phyloP scores from a whole-genome alignment of 2,113 vertebrate species.

The Lucifuga dentata region DNA sequence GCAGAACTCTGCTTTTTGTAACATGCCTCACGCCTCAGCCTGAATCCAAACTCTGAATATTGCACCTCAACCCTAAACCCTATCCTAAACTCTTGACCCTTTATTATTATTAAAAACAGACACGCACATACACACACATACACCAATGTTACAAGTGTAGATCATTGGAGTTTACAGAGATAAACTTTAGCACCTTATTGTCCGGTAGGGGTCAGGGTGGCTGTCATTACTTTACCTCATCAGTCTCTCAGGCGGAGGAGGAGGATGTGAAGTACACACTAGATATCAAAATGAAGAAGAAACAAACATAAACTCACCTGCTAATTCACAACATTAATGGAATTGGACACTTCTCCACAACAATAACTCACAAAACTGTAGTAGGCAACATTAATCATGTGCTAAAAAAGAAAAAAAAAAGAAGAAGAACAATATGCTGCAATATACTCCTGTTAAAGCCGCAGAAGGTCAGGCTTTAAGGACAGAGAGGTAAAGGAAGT shows the following conservation, averaged over 20 bases:
- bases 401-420: not conserved
- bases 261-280: slow-evolving; percentile 46
- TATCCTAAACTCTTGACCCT: slow-evolving; percentile 41
- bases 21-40: slow-evolving; percentile 59
- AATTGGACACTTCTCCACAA: slow-evolving; percentile 11
- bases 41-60: slow-evolving; percentile 67
- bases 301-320: not conserved
- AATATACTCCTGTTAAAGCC: slow-evolving; percentile 32
- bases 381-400: too few relatives aligned
- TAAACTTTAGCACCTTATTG: slow-evolving; percentile 79
- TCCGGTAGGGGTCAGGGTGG: slow-evolving; percentile 61
- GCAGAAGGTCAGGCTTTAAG: slow-evolving; percentile 29
- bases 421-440: slow-evolving; percentile 28
- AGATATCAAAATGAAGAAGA: slow-evolving; percentile 43
- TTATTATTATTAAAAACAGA: slow-evolving; percentile 35
- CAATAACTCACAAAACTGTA: too few relatives aligned
- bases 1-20: slow-evolving; percentile 62
- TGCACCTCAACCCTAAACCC: slow-evolving; percentile 60
- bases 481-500: slow-evolving; percentile 56
- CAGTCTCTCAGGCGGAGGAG: slow-evolving; percentile 60
- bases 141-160: slow-evolving; percentile 25
- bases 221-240: slow-evolving; percentile 72
- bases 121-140: slow-evolving; percentile 23
- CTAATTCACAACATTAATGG: slow-evolving; percentile 2
- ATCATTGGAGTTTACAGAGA: slow-evolving; percentile 68